Evolutionary conservation across 2,113 vertebrate species (phyloP), one percentile per base, ranked within the genome.

Genomic region (Cottus gobio): DNA sequence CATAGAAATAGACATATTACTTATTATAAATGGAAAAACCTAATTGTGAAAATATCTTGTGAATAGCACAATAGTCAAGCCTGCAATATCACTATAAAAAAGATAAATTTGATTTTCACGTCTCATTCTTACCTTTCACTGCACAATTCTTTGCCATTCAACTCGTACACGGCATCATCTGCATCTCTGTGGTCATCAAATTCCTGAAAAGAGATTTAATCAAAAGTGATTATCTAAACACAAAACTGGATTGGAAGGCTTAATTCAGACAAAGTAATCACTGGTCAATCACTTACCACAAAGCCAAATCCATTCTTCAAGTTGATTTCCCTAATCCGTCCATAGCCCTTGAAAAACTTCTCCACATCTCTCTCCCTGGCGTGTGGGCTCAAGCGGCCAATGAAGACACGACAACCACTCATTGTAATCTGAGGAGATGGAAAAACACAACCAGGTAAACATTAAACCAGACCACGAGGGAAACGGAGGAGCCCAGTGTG

Each of bases 321-420:
- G 87, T 97, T 96, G 62, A 98, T 97, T 85, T 98, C 97, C 3
- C 96, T 90, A 84, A 98, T 98, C 30, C 96, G 94, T 16, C 97
- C 97, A 16, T 98, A 98, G 9, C 97, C 97, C 82, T 98, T 98
- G 90, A 98, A 98, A 87, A 98, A 98, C 71, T 97, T 98, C 89
- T 98, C 97, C 76, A 98, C 97, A 5, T 98, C 97, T 67, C 96
- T 93, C 52, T 97, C 97, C 64, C 97, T 94, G 72, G 97, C 97
- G 0, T 97, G 96, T 2, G 97, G 96, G 90, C 97, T 97, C 84
- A 98, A 74, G 48, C 96, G 96, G n/a, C 97, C 97, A 18, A 98
- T 97, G 80, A 98, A 98, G 39, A 98, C 96, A 50, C 97, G 96
- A 91, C 96, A 96, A 22, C 96, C 96, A 87, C 96, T 98, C 96